phyloP scores from a whole-genome alignment of 2,113 vertebrate species.

The Mirounga angustirostris region DNA sequence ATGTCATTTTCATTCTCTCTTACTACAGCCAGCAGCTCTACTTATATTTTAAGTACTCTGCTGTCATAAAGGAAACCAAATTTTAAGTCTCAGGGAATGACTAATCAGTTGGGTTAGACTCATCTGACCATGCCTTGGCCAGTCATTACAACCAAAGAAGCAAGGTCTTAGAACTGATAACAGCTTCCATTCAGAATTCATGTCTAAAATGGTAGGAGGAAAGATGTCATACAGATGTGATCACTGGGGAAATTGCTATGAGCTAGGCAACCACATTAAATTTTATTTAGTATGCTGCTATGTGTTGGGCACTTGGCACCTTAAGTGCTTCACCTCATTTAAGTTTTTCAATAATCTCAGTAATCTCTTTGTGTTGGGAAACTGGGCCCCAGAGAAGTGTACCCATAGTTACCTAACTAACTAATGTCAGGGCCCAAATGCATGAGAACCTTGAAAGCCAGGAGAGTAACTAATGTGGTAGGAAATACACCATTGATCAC shows the following conservation, averaged over 20 bases:
- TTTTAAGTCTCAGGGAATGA: slow-evolving; percentile 23
- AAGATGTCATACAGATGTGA: neutral
- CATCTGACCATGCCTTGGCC: neutral
- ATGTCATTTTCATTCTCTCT: neutral
- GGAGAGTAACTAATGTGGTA: neutral
- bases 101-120: neutral
- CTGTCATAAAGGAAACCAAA: slow-evolving; percentile 12
- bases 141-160: neutral
- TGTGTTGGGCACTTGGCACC: neutral
- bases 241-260: neutral
- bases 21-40: neutral
- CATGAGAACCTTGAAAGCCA: slow-evolving; percentile 16
- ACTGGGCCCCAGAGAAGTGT: neutral
- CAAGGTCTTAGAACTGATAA: neutral
- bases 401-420: neutral
- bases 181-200: slow-evolving; percentile 15
- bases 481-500: neutral
- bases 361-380: neutral
- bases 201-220: slow-evolving; percentile 12
- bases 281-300: neutral
- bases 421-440: neutral
- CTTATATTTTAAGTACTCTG: neutral
- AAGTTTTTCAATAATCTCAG: neutral
- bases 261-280: neutral
- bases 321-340: neutral